Evolutionary conservation across 2,113 vertebrate genomes (phyloP).

Genomic region (Machaerirhynchus nigripectus): DNA sequence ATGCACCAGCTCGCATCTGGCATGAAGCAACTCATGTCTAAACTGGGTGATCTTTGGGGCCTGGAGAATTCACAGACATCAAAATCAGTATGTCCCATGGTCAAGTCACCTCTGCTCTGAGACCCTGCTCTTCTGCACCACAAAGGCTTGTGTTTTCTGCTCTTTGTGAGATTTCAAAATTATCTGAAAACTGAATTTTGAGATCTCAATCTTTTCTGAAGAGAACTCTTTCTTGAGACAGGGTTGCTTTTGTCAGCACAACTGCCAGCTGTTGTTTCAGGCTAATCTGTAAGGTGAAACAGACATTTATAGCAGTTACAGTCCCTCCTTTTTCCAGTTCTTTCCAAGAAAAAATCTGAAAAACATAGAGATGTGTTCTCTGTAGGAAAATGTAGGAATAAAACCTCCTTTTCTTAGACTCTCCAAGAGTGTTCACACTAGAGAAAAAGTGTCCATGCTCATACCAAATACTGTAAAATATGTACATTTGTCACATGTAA

Average conservation of each 20-base stretch:
- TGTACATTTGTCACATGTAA: not conserved
- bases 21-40: not conserved
- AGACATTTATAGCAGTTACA: not conserved
- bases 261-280: not conserved
- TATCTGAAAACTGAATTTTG: not conserved
- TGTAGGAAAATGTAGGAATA: not conserved
- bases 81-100: accelerated
- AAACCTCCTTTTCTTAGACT: not conserved
- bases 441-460: not conserved
- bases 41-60: not conserved
- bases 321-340: not conserved
- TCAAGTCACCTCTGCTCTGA: not conserved
- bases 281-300: not conserved
- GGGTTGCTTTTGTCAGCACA: not conserved
- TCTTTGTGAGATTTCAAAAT: not conserved
- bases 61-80: not conserved
- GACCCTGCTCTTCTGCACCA: not conserved
- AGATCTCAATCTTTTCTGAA: not conserved
- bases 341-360: not conserved
- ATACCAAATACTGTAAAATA: not conserved
- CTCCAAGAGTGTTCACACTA: not conserved
- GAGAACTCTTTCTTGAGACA: not conserved
- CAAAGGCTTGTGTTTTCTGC: not conserved
- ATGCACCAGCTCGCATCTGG: not conserved
- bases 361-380: not conserved